Evolutionary conservation across 2,797 vertebrate genomes (phyloP).

Genomic region (Euphonia xanthogaster): DNA sequence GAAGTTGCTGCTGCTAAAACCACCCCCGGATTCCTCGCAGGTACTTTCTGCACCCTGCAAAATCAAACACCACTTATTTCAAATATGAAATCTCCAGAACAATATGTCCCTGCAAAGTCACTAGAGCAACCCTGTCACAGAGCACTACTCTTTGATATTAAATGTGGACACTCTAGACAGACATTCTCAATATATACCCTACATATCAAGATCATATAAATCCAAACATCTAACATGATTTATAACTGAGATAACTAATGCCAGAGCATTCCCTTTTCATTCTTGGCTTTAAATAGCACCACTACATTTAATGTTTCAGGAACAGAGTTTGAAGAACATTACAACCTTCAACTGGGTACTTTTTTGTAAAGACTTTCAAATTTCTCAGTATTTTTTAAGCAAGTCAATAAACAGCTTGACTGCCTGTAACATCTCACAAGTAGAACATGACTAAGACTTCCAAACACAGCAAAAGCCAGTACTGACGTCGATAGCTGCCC

Average conservation of each 20-base stretch:
- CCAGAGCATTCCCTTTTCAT: slow-evolving; percentile 52
- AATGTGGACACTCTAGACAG: not conserved
- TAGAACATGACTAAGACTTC: not conserved
- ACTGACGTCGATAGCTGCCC: not conserved
- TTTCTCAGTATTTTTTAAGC: not conserved
- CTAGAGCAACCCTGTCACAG: not conserved
- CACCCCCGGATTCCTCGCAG: fast-evolving
- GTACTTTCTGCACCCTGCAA: not conserved
- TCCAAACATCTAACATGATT: slow-evolving; percentile 34
- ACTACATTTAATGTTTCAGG: slow-evolving; percentile 6
- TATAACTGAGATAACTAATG: slow-evolving; percentile 35
- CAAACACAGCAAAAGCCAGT: not conserved
- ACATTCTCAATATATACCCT: not conserved
- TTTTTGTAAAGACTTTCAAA: not conserved
- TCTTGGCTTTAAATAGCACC: slow-evolving; percentile 58
- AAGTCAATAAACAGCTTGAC: not conserved
- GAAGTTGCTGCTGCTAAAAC: not conserved
- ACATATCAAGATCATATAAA: slow-evolving; percentile 9
- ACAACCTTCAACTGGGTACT: not conserved
- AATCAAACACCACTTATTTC: not conserved
- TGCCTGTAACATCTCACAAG: not conserved
- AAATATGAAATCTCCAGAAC: not conserved
- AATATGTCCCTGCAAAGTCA: not conserved
- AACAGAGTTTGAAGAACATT: not conserved
- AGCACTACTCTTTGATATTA: slow-evolving; percentile 38